These are phyloP conservation scores for Crossocerus cetratus DNA, from an alignment of 2,888 invertebrate species.

Conservation along the genomic window DNA sequence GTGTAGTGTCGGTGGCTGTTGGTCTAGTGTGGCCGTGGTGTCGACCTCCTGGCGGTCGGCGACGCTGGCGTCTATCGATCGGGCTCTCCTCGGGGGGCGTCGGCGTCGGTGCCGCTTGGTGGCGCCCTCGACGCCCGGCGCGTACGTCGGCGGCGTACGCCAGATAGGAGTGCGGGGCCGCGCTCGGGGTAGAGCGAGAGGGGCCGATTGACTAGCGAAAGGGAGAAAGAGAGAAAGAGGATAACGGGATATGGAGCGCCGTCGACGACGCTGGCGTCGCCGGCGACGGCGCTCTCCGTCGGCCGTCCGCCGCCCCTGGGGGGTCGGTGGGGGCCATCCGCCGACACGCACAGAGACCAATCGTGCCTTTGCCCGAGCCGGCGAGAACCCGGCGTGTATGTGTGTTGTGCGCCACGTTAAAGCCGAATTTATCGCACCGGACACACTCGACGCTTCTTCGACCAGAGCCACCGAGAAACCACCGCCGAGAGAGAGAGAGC, in stretches of 20 bases:
- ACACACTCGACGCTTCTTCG: constrained; percentile 8
- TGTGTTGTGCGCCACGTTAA: constrained; percentile 48
- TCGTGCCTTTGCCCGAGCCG: constrained; percentile 66
- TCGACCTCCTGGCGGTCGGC: constrained; percentile 53
- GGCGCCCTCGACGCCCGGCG: constrained; percentile 69
- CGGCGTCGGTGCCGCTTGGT: constrained; percentile 70
- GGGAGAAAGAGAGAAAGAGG: neutral
- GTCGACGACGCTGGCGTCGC: constrained; percentile 52
- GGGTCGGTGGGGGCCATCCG: constrained; percentile 50
- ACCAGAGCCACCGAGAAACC: too few species aligned
- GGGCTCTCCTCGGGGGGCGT: constrained; percentile 70
- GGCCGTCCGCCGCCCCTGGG: constrained; percentile 55
- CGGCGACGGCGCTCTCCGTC: constrained; percentile 54
- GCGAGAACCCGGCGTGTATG: constrained; percentile 66
- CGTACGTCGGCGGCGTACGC: neutral
- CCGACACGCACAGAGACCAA: constrained; percentile 62
- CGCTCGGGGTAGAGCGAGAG: too few species aligned
- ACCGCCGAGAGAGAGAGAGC: too few species aligned
- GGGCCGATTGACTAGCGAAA: too few species aligned
- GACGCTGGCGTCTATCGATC: constrained; percentile 71
- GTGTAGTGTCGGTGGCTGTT: constrained; percentile 16
- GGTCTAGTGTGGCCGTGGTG: constrained; percentile 15
- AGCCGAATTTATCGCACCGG: constrained; percentile 49
- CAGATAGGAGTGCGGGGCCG: neutral
- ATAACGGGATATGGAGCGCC: constrained; percentile 64